Conservation (phyloP, 2,888 invertebrate genomes). For the Latheticus oryzae region DNA sequence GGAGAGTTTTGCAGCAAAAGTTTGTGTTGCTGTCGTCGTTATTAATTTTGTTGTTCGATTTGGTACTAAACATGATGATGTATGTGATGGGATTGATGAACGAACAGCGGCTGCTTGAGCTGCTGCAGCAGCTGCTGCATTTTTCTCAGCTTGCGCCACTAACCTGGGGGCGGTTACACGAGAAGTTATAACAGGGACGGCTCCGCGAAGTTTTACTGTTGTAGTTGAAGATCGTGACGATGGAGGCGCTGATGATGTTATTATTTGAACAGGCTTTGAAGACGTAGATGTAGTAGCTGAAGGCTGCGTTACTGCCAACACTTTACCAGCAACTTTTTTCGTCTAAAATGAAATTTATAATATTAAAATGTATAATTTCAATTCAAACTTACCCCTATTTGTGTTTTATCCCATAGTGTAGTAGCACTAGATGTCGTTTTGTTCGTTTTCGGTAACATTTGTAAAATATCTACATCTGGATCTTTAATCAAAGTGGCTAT, state of each 20-base stretch:
- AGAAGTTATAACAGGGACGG: conserved; percentile 50
- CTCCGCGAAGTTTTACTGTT: conserved; percentile 56
- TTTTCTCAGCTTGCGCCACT: conserved; percentile 69
- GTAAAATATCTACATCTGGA: conserved; percentile 90
- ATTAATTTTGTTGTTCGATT: conserved; percentile 48
- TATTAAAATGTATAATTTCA: neutral
- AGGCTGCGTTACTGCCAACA: conserved; percentile 46
- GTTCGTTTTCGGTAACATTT: conserved; percentile 75
- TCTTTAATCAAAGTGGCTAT: conserved; percentile 95
- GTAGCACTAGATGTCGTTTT: conserved; percentile 70
- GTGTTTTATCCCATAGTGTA: conserved; percentile 71
- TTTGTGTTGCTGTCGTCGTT: conserved; percentile 69
- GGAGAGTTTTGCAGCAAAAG: conserved; percentile 80
- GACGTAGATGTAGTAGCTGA: conserved; percentile 45
- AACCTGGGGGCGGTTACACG: conserved; percentile 67
- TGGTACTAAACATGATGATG: conserved; percentile 30
- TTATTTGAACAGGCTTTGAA: conserved; percentile 53
- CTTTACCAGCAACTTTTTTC: conserved; percentile 63
- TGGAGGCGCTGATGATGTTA: conserved; percentile 50
- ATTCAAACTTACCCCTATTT: conserved; percentile 64
- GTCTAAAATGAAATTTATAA: conserved; percentile 52
- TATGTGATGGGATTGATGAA: conserved; percentile 42
- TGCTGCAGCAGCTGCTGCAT: conserved; percentile 55
- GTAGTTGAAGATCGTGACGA: conserved; percentile 42
- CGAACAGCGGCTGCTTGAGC: conserved; percentile 39